Percentiles rank a stretch among this genome's conserved stretches.
Conservation (phyloP, 1,140 invertebrate genomes). For the Caenorhabditis remanei region DNA sequence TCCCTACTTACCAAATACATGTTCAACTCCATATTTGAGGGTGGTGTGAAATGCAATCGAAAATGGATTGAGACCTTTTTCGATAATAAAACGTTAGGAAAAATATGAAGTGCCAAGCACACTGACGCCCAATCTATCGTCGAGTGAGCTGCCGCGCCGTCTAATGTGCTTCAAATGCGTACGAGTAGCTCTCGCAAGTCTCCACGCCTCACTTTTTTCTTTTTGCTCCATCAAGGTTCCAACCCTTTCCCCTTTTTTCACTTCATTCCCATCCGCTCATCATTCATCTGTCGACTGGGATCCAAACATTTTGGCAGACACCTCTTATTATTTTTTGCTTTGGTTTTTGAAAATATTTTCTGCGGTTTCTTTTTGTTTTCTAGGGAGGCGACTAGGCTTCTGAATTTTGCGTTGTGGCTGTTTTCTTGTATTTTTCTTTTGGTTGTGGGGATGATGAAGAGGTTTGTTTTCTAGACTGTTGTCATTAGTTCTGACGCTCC, state of each 20-base stretch:
- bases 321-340: conserved; percentile 33
- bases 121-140: conserved; percentile 44
- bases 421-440: not conserved
- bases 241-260: conserved; percentile 30
- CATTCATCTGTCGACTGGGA: conserved; percentile 9
- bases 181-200: conserved; percentile 44
- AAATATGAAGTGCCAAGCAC: conserved; percentile 51
- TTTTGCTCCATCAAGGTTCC: conserved; percentile 46
- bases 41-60: not conserved
- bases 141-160: conserved; percentile 53
- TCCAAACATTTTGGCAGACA: conserved; percentile 42
- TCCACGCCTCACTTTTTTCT: conserved; percentile 30
- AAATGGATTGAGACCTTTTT: conserved; percentile 13
- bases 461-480: no score
- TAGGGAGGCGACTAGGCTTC: not conserved
- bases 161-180: conserved; percentile 56
- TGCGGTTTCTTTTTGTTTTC: not conserved
- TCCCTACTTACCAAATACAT: conserved; percentile 34
- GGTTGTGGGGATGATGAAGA: no score
- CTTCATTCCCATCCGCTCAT: conserved; percentile 30
- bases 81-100: conserved; percentile 4
- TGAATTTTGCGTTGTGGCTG: not conserved
- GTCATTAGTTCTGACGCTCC: no score
- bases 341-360: not conserved
- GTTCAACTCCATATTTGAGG: conserved; percentile 41